phyloP scores from a whole-genome alignment of 2,113 vertebrate species.

The Pipra filicauda region DNA sequence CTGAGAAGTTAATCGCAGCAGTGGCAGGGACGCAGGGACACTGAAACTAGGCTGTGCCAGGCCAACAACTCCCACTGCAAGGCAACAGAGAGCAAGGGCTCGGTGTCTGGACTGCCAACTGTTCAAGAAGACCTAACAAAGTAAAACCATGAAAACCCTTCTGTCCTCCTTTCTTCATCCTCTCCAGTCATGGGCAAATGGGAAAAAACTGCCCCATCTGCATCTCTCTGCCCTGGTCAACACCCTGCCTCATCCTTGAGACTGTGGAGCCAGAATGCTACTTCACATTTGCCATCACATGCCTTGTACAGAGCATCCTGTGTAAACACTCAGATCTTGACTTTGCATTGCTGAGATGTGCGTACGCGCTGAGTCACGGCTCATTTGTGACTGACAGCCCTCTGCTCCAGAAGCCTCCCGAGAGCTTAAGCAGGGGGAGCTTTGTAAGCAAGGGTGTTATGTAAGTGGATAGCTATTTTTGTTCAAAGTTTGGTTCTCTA shows the following conservation, averaged over 20 bases:
- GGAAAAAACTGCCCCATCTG: background rate
- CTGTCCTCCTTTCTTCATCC: background rate
- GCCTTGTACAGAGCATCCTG: background rate
- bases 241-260: background rate
- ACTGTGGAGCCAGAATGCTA: rapidly evolving
- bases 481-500: constrained; percentile 53
- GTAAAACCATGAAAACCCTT: background rate
- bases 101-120: background rate
- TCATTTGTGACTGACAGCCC: constrained; percentile 29
- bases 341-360: background rate
- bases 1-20: background rate
- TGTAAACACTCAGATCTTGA: background rate
- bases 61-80: background rate
- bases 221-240: background rate
- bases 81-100: background rate
- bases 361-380: background rate
- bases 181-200: background rate
- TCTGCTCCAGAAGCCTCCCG: background rate
- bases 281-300: rapidly evolving
- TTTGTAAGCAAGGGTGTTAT: constrained; percentile 59
- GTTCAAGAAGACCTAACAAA: background rate
- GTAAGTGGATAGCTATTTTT: constrained; percentile 71
- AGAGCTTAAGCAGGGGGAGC: constrained; percentile 25
- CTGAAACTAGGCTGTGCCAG: background rate
- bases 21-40: background rate